Base-by-base conservation (phyloP, 2,113 vertebrate genomes). In the Poicephalus gulielmi region DNA sequence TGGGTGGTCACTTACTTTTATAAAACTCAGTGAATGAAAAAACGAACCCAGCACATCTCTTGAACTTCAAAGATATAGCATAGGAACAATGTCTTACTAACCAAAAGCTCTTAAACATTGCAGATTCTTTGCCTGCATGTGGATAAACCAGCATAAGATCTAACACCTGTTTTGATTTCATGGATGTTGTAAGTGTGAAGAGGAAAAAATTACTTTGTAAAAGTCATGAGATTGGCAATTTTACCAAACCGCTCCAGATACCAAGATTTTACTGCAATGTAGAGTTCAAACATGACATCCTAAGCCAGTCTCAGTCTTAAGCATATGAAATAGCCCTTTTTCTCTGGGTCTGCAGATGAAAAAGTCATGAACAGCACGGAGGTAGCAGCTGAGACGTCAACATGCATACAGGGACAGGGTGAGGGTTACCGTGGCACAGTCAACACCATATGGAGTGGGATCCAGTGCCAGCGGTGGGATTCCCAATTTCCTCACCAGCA, bases 401-500 rank as follows among this genome's bases (percentile, higher is more conserved):
- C 98, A 10, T 99, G 99, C 28, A 97, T 98, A 87, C 97, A 97
- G 90, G 98, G 98, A 18, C 98, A 98, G 97, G 99, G 99, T 11
- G 98, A 99, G 86, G 98, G 97, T 6, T 99, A 99, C 76, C 98
- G 98, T 7, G 99, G 99, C 46, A 98, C 97, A 0, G 95, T 98
- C 66, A 99, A 97, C 86, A 95, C 98, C 59, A 98, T 98, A 9
- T 99, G 98, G 91, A 99, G 98, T 13, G 99, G 99, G 53, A 96
- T 98, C 86, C 98, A 86, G 13, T 99, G 99, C 95, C 99, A 99
- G 81, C 97, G 98, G 64, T 99, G 99, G 99, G 99, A 99, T 95
- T 98, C 98, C 3, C 99, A 99, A 95, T 98, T 98, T 96, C 99
- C 99, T 92, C 99, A 99, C 92, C 98, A 98, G 76, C 99, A 99